A percentile compares a stretch with the other conserved stretches of the same genome.
Conservation (phyloP, 2,113 vertebrate species). For the Psammodynastes pulverulentus region DNA sequence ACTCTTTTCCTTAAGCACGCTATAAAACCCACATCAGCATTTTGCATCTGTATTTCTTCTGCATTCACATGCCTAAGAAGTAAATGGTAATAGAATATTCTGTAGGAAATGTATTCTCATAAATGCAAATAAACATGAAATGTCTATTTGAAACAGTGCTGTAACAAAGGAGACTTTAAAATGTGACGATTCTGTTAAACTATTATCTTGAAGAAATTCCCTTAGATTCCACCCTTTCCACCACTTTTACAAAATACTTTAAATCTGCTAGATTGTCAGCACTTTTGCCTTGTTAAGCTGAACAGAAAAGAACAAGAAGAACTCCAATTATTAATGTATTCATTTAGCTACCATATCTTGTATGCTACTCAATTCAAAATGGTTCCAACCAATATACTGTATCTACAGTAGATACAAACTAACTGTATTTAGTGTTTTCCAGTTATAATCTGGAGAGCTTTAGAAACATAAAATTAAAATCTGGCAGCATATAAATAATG, state of each 20-base stretch:
- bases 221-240: neutral
- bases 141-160: constrained; percentile 29
- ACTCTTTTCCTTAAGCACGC: constrained; percentile 26
- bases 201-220: constrained; percentile 12
- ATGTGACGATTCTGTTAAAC: neutral
- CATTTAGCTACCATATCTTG: neutral
- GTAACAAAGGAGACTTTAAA: constrained; percentile 32
- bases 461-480: neutral
- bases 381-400: neutral
- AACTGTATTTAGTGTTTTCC: neutral
- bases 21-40: constrained; percentile 25
- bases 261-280: neutral
- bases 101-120: constrained; percentile 42
- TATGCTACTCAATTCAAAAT: neutral
- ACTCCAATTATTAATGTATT: neutral
- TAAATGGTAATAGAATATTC: constrained; percentile 14
- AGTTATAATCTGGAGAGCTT: neutral
- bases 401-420: neutral
- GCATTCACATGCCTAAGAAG: neutral
- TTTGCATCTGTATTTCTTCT: constrained; percentile 16
- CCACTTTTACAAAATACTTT: constrained; percentile 20
- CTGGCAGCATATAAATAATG: neutral
- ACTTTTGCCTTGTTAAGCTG: constrained; percentile 1
- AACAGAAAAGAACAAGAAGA: constrained; percentile 13
- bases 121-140: constrained; percentile 22